Evolutionary conservation across 2,113 vertebrate species (phyloP).

Genomic region (Tricholaema leucomelas): DNA sequence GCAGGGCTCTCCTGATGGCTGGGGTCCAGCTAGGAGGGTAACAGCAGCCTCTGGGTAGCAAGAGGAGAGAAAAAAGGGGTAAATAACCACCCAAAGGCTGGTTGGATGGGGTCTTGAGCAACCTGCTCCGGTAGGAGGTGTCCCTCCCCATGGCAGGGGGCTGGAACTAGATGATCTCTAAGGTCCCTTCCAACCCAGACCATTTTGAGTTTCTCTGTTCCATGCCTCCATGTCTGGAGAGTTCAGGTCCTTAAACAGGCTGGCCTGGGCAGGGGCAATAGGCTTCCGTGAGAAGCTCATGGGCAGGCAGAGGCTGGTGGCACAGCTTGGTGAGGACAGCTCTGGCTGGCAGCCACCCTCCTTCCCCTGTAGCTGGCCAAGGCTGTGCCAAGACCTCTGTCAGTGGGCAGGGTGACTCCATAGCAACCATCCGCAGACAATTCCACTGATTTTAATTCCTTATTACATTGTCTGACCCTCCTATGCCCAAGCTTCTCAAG

Average conservation of each 20-base stretch:
- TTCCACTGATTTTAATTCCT: neutral
- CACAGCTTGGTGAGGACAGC: neutral
- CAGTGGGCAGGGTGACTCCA: rapidly evolving
- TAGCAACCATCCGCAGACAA: neutral
- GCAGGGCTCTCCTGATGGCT: neutral
- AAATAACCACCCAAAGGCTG: no score
- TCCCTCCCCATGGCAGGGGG: no score
- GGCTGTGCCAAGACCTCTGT: neutral
- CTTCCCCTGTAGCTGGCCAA: neutral
- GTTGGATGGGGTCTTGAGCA: no score
- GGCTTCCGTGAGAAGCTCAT: neutral
- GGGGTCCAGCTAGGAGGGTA: neutral
- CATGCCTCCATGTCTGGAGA: rapidly evolving
- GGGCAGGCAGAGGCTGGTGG: neutral
- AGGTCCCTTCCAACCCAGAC: no score
- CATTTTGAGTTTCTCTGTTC: no score
- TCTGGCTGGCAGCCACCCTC: neutral
- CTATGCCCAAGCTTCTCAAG: neutral
- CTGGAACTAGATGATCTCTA: no score
- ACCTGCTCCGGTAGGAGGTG: no score
- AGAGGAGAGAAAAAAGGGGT: neutral
- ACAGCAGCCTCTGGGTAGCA: neutral
- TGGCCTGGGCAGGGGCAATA: neutral
- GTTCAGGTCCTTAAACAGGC: neutral
- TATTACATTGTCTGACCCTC: neutral